Evolutionary conservation across 2,888 invertebrate species (phyloP), one percentile per base, ranked within the genome.

Genomic region (Zootermopsis nevadensis): DNA sequence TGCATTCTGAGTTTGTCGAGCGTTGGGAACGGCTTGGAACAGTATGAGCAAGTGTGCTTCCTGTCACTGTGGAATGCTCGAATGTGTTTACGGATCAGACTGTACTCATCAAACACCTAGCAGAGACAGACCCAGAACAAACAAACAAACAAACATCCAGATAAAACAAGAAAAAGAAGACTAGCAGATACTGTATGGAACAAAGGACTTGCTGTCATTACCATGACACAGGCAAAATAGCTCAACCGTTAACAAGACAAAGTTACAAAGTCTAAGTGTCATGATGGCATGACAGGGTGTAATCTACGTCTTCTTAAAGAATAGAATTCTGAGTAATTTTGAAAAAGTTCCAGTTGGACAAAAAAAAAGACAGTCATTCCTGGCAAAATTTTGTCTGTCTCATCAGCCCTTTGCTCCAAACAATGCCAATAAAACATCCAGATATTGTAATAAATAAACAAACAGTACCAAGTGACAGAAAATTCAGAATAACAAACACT

Each of bases 1-100:
- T 96, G 95, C 89, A 94, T 92, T 84, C 93, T 92, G 77, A 96
- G 89, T 88, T 95, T 95, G 88, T 95, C 95, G 42, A 92, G 89
- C 3, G 94, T 93, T 0, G 94, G 93, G 89, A 95, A 95, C 82
- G 92, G 91, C 88, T 94, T 94, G 10, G 91, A 90, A 88, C 96
- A 96, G 85, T 93, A 91, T 48, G 92, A 91, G 88, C 95, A 96
- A 27, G 91, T 91, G 88, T 93, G 94, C 86, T 93, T 93, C 42
- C 92, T 90, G 83, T 93, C 93, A 81, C 93, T 93, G 89, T 96
- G 95, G 88, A 94, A 94, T 15, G 93, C 93, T 85, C 93, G 90
- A 85, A 95, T 94, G 88, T 95, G 95, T 87, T 95, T 95, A 53
- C 94, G 91, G 83, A 95, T 92, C 60, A 93, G 91, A 82, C 92